These are phyloP conservation scores for Anoplophora glabripennis DNA, from an alignment of 1,140 invertebrate species.

Conservation along the genomic window DNA sequence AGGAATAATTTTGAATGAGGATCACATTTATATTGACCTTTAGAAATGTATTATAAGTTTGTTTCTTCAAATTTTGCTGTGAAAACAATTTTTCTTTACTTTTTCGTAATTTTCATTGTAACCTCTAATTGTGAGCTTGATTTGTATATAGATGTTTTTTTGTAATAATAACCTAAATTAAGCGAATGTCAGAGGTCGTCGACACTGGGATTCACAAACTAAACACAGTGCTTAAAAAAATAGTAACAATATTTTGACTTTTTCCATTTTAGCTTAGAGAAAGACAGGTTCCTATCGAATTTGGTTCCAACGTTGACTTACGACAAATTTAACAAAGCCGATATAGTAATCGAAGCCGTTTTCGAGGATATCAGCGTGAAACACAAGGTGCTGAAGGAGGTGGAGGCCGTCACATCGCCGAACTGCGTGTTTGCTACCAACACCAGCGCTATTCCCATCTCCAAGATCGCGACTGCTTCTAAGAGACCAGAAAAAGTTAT, in stretches of 20 bases:
- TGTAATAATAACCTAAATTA: too few species aligned
- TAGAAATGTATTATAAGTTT: too few species aligned
- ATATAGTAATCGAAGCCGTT: slow-evolving; percentile 98
- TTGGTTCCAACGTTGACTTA: slow-evolving; percentile 82
- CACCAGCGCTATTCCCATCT: slow-evolving; percentile 96
- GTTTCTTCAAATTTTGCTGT: too few species aligned
- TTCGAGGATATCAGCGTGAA: slow-evolving; percentile 97
- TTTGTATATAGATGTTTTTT: too few species aligned
- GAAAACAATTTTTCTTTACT: too few species aligned
- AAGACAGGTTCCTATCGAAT: slow-evolving; percentile 76
- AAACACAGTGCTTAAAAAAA: too few species aligned
- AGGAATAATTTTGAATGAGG: not conserved
- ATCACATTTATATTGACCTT: too few species aligned
- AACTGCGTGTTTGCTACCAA: slow-evolving; percentile 97
- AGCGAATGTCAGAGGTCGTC: too few species aligned
- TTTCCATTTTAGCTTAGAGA: slow-evolving; percentile 61
- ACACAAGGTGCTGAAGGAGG: slow-evolving; percentile 95
- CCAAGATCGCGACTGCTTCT: slow-evolving; percentile 89
- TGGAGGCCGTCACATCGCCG: slow-evolving; percentile 81
- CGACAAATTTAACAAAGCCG: slow-evolving; percentile 80
- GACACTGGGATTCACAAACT: too few species aligned
- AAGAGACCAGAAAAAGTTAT: slow-evolving; percentile 90
- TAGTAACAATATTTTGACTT: too few species aligned
- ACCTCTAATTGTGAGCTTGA: too few species aligned
- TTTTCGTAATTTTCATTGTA: too few species aligned